Conservation (phyloP, 1,140 invertebrate species). For the Wasmannia auropunctata region DNA sequence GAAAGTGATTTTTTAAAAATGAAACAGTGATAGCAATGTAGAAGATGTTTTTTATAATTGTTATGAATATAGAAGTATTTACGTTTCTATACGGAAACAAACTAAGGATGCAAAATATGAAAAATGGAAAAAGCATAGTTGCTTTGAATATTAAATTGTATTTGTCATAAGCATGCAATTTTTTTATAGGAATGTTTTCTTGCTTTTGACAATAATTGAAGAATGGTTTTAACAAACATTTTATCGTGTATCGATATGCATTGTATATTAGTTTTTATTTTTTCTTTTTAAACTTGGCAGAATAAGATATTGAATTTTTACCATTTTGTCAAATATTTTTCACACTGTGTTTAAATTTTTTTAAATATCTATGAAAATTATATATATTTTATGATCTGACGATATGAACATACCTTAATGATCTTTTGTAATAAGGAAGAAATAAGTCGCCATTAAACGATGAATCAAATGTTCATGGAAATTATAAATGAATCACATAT, state of each 20-base stretch:
- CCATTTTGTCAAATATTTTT: neutral
- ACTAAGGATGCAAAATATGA: neutral
- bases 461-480: conserved; percentile 8
- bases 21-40: neutral
- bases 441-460: neutral
- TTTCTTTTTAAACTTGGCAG: neutral
- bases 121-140: neutral
- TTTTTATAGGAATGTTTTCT: neutral
- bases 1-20: neutral
- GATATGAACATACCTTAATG: too few species aligned
- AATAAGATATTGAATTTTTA: neutral
- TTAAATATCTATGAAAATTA: neutral
- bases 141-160: neutral
- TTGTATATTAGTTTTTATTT: neutral
- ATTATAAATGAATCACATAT: neutral
- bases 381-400: too few species aligned
- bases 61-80: neutral
- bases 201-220: neutral
- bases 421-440: neutral
- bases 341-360: neutral
- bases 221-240: neutral
- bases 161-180: neutral
- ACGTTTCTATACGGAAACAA: neutral
- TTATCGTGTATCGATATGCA: neutral
- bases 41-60: neutral